Percentiles rank a stretch among this genome's conserved stretches.
Evolutionary conservation across 2,797 vertebrate genomes (phyloP).

Genomic region (Paramormyrops hopkinsi): DNA sequence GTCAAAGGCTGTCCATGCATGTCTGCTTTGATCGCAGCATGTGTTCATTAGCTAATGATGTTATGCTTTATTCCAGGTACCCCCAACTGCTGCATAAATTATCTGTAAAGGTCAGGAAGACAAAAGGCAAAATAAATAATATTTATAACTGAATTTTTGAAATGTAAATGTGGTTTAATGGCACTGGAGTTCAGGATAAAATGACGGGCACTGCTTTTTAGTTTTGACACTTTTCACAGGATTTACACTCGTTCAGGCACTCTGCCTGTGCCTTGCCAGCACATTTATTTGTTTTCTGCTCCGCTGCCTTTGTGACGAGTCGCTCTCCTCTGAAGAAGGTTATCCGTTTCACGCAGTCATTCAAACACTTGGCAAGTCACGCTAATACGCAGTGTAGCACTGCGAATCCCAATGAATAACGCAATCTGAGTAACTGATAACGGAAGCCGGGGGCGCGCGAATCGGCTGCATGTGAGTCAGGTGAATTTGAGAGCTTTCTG

Average conservation of each 20-base stretch:
- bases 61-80: background rate
- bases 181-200: background rate
- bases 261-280: background rate
- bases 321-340: constrained; percentile 10
- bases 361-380: background rate
- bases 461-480: background rate
- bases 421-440: background rate
- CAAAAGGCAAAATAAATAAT: background rate
- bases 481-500: background rate
- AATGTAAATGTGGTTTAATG: background rate
- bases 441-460: background rate
- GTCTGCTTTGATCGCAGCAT: background rate
- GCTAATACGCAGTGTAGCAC: background rate
- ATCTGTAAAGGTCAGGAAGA: background rate
- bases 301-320: background rate
- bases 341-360: background rate
- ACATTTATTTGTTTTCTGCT: constrained; percentile 7
- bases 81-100: background rate
- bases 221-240: background rate
- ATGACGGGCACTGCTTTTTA: background rate
- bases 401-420: background rate
- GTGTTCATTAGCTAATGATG: background rate
- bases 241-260: background rate
- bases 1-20: background rate
- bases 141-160: background rate